Conservation (phyloP, 2,113 vertebrate genomes). For the Lepus europaeus region DNA sequence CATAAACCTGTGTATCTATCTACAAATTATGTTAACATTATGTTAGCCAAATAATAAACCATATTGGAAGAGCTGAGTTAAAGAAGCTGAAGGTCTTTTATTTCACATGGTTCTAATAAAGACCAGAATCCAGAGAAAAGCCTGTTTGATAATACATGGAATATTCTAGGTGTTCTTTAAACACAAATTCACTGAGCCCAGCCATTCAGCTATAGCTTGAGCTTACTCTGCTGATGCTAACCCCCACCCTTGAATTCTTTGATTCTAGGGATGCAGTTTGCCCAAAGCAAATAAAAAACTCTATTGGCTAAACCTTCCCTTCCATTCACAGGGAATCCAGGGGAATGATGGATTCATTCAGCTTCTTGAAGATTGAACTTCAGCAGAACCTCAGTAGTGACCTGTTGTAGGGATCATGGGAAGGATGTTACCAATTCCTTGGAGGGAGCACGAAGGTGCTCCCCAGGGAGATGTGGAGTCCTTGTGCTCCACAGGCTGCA, state of each 20-base stretch:
- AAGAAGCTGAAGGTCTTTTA: conserved; percentile 45
- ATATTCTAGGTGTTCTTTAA: not conserved
- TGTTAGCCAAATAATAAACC: conserved; percentile 46
- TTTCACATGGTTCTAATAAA: conserved; percentile 30
- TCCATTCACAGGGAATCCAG: conserved; percentile 23
- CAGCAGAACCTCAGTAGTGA: not conserved
- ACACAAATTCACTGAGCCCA: not conserved
- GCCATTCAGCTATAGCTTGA: not conserved
- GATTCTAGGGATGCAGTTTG: not conserved
- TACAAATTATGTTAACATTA: not conserved
- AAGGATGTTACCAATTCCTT: conserved; percentile 47
- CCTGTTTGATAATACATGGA: conserved; percentile 1
- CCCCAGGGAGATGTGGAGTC: conserved; percentile 3
- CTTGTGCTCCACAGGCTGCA: not conserved
- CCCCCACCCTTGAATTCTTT: not conserved
- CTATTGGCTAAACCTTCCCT: not conserved
- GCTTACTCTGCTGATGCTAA: not conserved
- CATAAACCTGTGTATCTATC: not conserved
- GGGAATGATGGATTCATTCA: conserved; percentile 36
- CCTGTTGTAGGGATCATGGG: conserved; percentile 22
- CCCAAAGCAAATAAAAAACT: conserved; percentile 35
- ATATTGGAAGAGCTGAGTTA: not conserved
- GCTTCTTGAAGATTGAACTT: conserved; percentile 36
- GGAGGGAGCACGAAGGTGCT: not conserved
- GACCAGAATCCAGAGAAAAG: conserved; percentile 15